A percentile compares a stretch with the other conserved stretches of the same genome.
Evolutionary conservation across 2,888 invertebrate genomes (phyloP).

Genomic region (Scaeva pyrastri): DNA sequence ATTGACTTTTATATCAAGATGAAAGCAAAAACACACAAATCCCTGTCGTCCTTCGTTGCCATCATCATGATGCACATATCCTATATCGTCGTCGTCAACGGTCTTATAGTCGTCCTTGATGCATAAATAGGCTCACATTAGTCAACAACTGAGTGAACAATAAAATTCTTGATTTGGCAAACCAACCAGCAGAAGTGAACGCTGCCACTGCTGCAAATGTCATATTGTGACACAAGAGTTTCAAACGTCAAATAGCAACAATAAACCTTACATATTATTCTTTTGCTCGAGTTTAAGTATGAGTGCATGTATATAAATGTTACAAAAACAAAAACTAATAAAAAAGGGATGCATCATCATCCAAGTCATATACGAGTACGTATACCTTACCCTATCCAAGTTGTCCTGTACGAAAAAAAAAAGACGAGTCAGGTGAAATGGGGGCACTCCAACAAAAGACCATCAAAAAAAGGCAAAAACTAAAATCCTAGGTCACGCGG

Average conservation of each 20-base stretch:
- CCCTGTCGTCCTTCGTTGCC: constrained; percentile 42
- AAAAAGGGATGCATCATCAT: constrained; percentile 54
- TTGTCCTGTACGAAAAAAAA: constrained; percentile 8
- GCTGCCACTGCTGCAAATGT: too few relatives aligned
- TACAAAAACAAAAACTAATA: constrained; percentile 47
- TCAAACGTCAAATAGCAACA: constrained; percentile 60
- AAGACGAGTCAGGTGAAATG: constrained; percentile 18
- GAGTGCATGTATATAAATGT: neutral
- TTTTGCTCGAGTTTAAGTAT: constrained; percentile 26
- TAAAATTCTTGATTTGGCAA: constrained; percentile 46
- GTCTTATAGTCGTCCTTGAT: constrained; percentile 45
- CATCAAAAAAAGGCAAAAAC: constrained; percentile 39
- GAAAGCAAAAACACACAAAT: constrained; percentile 34
- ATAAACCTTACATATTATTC: constrained; percentile 40
- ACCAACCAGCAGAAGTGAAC: constrained; percentile 19
- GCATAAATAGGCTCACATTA: constrained; percentile 59
- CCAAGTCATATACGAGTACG: constrained; percentile 16
- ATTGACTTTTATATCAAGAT: constrained; percentile 45
- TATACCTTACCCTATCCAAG: too few relatives aligned
- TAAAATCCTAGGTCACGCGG: constrained; percentile 52
- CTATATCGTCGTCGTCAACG: neutral
- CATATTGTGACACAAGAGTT: constrained; percentile 49
- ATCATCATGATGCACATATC: neutral
- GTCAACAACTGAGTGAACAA: constrained; percentile 55
- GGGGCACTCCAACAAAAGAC: constrained; percentile 48